Evolutionary conservation across 1,140 invertebrate genomes (phyloP).

Genomic region (Plutomurus gul): DNA sequence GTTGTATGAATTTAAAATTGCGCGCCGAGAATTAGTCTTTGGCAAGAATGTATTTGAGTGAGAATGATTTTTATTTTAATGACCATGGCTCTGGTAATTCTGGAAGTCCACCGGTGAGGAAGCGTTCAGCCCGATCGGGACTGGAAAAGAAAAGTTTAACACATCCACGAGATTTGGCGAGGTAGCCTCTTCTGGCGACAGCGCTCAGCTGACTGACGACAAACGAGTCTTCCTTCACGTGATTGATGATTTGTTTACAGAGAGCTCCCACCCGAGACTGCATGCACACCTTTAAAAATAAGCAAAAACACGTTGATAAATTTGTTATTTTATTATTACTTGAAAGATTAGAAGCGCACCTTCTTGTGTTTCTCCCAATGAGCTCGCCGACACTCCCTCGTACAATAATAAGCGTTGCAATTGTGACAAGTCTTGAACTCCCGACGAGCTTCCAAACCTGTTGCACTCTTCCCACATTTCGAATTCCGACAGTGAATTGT

Average conservation of each 20-base stretch:
- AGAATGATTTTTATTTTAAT: constrained; percentile 53
- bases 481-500: constrained; percentile 52
- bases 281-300: too few species aligned
- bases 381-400: constrained; percentile 65
- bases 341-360: constrained; percentile 38
- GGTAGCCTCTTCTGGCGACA: constrained; percentile 76
- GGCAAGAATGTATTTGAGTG: not conserved
- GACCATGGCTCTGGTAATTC: constrained; percentile 56
- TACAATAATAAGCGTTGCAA: constrained; percentile 77
- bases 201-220: constrained; percentile 77
- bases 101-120: constrained; percentile 62
- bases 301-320: too few species aligned
- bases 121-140: constrained; percentile 79
- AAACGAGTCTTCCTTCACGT: constrained; percentile 79
- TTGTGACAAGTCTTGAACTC: constrained; percentile 74
- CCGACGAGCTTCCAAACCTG: constrained; percentile 48
- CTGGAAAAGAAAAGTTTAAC: constrained; percentile 88
- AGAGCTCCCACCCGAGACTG: constrained; percentile 65
- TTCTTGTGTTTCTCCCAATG: constrained; percentile 91
- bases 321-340: not conserved
- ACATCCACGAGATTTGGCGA: constrained; percentile 83
- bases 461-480: constrained; percentile 52
- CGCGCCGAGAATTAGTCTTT: too few species aligned
- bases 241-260: constrained; percentile 83
- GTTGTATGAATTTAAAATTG: too few species aligned